Evolutionary conservation across 2,113 vertebrate genomes (phyloP), one percentile per base, ranked within the genome.

Genomic region (Eudorcas thomsonii): DNA sequence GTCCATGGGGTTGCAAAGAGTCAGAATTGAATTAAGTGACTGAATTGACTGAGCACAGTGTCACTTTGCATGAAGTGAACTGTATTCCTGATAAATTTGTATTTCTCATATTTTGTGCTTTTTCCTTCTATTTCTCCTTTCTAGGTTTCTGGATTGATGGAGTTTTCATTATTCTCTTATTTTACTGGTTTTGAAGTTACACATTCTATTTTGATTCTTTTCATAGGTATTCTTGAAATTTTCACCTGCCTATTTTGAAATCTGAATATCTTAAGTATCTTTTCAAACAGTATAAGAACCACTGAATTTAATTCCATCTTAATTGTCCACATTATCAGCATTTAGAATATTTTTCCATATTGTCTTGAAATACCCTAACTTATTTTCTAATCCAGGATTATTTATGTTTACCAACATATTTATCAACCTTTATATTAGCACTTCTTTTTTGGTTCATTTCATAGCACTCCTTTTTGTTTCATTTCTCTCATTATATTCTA

Each of bases 61-160:
- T 93, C 77, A 83, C 93, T 96, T 94, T 92, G 57, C 43, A 6
- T 90, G 54, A 85, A 74, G 33, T n/a, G 26, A 81, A 54, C 84
- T 71, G 71, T 43, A 25, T 74, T 74, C 71, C 28, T 96, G 39
- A 71, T 82, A 80, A 95, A 36, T 91, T 90, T 52, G 60, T 74
- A 39, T 52, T 64, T 96, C 30, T 90, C 23, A 15, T 80, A 43
- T 74, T 39, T 80, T 57, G 30, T 96, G 74, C 19, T 89, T 95
- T 96, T 74, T 81, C 87, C 71, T 91, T 30, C 50, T 83, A 67
- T 67, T 74, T 92, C 62, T 93, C 95, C 50, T 90, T 92, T 60
- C 10, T 36, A 88, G 26, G 60, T 94, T 92, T 83, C 55, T 94
- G 16, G 52, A 81, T 36, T 71, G 19, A 9, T 4, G 36, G 30